Evolutionary conservation across 2,797 vertebrate species (phyloP).

Genomic region (Sebastes glaucus): DNA sequence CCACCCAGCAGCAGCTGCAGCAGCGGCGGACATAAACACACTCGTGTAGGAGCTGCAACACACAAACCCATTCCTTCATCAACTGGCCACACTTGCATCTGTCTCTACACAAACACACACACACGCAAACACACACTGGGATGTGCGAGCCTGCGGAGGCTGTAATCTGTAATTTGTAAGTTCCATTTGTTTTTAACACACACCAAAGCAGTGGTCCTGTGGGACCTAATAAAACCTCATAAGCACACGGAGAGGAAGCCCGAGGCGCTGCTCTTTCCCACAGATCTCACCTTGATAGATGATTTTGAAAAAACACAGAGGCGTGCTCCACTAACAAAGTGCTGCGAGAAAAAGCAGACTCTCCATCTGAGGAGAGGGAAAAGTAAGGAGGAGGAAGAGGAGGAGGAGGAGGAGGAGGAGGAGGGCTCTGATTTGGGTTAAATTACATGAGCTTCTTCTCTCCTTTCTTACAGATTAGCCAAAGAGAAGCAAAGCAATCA

Average conservation of each 20-base stretch:
- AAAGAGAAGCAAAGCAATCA: constrained; percentile 61
- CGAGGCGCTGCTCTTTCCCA: constrained; percentile 75
- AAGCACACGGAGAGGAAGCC: constrained; percentile 75
- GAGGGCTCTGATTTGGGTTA: constrained; percentile 57
- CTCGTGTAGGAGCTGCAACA: constrained; percentile 5
- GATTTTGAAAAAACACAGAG: constrained; percentile 75
- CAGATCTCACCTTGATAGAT: constrained; percentile 81
- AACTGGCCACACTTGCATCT: constrained; percentile 38
- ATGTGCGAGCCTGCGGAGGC: constrained; percentile 51
- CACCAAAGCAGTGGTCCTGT: constrained; percentile 70
- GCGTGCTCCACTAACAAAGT: constrained; percentile 76
- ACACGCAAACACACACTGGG: neutral
- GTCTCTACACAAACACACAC: constrained; percentile 18
- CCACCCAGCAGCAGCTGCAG: constrained; percentile 22
- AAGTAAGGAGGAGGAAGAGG: constrained; percentile 42
- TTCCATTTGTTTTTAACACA: constrained; percentile 82
- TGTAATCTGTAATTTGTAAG: constrained; percentile 81
- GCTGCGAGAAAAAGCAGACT: constrained; percentile 65
- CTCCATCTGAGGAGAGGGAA: constrained; percentile 55
- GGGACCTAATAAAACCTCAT: constrained; percentile 80
- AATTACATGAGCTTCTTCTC: constrained; percentile 66
- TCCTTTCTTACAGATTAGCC: constrained; percentile 57
- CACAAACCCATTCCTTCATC: constrained; percentile 39
- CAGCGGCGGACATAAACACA: constrained; percentile 10
- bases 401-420: constrained; percentile 15